Conservation (phyloP, 2,113 vertebrate species). For the Xiphorhynchus elegans region DNA sequence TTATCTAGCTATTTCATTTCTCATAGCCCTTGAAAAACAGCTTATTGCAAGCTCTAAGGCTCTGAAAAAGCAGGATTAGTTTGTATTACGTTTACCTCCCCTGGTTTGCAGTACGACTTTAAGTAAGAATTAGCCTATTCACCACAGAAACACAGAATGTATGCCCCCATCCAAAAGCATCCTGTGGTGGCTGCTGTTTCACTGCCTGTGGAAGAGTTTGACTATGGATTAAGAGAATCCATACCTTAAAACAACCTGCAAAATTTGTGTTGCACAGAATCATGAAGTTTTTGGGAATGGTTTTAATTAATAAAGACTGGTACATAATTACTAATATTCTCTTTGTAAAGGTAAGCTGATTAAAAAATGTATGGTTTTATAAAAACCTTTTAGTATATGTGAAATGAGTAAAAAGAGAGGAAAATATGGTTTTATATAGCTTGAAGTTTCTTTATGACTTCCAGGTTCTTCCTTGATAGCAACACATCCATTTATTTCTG, state of each 20-base stretch:
- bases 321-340: not conserved
- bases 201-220: not conserved
- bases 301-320: not conserved
- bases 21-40: not conserved
- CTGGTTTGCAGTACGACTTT: not conserved
- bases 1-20: not conserved
- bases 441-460: not conserved
- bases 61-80: not conserved
- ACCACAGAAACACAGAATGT: not conserved
- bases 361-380: not conserved
- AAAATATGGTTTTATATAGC: not conserved
- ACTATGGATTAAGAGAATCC: accelerated
- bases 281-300: not conserved
- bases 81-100: not conserved
- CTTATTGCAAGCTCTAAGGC: not conserved
- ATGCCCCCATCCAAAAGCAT: not conserved
- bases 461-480: not conserved
- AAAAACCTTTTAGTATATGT: not conserved
- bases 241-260: not conserved
- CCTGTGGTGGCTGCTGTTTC: not conserved
- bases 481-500: not conserved
- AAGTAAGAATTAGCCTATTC: not conserved
- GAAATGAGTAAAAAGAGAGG: not conserved
- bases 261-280: not conserved
- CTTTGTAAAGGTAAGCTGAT: not conserved